These are phyloP conservation scores for Sipunculus nudus DNA, from an alignment of 2,888 invertebrate genomes.

Conservation along the genomic window DNA sequence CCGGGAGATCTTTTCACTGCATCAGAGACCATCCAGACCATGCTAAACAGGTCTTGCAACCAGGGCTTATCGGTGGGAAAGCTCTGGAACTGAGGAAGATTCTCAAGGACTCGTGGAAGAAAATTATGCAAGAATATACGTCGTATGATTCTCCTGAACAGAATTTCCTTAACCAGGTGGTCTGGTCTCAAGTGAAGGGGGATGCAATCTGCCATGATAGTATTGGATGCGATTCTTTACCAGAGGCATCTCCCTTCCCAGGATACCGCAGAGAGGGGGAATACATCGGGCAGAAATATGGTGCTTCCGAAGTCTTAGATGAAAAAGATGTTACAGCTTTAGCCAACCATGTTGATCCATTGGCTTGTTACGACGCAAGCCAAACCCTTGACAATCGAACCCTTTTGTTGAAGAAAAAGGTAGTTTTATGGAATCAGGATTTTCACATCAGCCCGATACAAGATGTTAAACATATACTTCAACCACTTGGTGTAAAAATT, in stretches of 20 bases:
- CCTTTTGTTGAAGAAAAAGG: neutral
- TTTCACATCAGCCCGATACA: neutral
- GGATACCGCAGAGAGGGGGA: too few species aligned
- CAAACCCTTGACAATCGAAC: neutral
- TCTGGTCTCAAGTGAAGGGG: neutral
- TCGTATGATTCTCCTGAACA: too few species aligned
- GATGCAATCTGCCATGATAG: neutral
- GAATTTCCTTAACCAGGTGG: neutral
- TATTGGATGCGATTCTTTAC: neutral
- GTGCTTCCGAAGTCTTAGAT: too few species aligned
- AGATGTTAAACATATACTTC: neutral
- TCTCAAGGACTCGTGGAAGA: too few species aligned
- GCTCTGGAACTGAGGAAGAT: too few species aligned
- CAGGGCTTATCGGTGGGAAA: conserved; percentile 36
- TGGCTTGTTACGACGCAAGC: neutral
- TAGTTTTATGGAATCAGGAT: neutral
- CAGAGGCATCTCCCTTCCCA: too few species aligned
- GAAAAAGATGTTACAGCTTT: too few species aligned
- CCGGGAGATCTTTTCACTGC: neutral
- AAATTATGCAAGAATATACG: too few species aligned
- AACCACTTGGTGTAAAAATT: neutral
- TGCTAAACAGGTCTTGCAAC: neutral
- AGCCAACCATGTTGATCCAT: too few species aligned
- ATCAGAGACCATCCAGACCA: neutral
- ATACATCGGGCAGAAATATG: too few species aligned